Conservation (phyloP, 2,113 vertebrate genomes). For the Solea solea region DNA sequence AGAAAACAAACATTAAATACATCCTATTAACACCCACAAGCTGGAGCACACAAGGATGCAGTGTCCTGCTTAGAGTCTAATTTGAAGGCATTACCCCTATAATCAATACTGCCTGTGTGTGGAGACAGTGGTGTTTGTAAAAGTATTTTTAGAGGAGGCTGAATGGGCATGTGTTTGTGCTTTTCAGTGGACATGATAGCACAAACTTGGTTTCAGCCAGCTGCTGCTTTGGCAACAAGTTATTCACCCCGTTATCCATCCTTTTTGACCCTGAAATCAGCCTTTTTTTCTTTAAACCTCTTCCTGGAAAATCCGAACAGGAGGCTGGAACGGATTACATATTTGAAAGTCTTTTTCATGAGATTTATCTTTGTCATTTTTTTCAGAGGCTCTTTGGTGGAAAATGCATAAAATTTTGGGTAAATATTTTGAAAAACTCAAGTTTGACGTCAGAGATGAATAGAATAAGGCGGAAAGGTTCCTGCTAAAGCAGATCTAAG, state of each 20-base stretch:
- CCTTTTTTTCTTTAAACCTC: constrained; percentile 19
- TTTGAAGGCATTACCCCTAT: constrained; percentile 51
- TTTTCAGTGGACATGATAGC: constrained; percentile 6
- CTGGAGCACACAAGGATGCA: constrained; percentile 34
- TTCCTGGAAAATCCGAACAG: background rate
- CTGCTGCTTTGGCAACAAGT: constrained; percentile 73
- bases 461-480: background rate
- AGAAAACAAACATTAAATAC: constrained; percentile 38
- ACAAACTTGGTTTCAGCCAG: constrained; percentile 56
- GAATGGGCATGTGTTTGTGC: constrained; percentile 39
- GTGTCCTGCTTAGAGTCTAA: constrained; percentile 44
- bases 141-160: constrained; percentile 57
- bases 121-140: constrained; percentile 49
- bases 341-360: background rate
- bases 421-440: background rate
- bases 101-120: constrained; percentile 59
- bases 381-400: background rate
- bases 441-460: background rate
- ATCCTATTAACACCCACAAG: constrained; percentile 35
- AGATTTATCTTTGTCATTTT: constrained; percentile 6
- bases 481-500: background rate
- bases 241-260: constrained; percentile 14
- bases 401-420: constrained; percentile 9
- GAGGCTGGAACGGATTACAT: background rate
- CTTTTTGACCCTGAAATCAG: constrained; percentile 48